These are phyloP conservation scores for cat (Felis catus) DNA, from an alignment of 2,113 vertebrate species.

Conservation along the genomic window F.catus_Fca126_mat1.0 CM031427.1:35572001-35572500, in stretches of 20 bases:
- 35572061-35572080: slow-evolving; percentile 25
- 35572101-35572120: not conserved
- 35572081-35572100: not conserved
- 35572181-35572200: not conserved
- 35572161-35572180: slow-evolving; percentile 17
- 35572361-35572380: not conserved
- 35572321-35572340: not conserved
- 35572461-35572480: not conserved
- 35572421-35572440: not conserved
- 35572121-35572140: slow-evolving; percentile 16
- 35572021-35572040: slow-evolving; percentile 51
- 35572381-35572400: not conserved
- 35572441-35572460: not conserved
- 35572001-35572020: slow-evolving; percentile 54
- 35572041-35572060: not conserved
- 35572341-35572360: not conserved
- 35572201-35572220: not conserved
- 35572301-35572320: accelerated
- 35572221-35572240: slow-evolving; percentile 24
- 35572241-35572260: not conserved
- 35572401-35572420: not conserved
- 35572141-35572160: slow-evolving; percentile 33
- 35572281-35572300: not conserved
- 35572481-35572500: not conserved
- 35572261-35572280: not conserved